Conservation (phyloP, 2,113 vertebrate species). For the Macrotis lagotis region DNA sequence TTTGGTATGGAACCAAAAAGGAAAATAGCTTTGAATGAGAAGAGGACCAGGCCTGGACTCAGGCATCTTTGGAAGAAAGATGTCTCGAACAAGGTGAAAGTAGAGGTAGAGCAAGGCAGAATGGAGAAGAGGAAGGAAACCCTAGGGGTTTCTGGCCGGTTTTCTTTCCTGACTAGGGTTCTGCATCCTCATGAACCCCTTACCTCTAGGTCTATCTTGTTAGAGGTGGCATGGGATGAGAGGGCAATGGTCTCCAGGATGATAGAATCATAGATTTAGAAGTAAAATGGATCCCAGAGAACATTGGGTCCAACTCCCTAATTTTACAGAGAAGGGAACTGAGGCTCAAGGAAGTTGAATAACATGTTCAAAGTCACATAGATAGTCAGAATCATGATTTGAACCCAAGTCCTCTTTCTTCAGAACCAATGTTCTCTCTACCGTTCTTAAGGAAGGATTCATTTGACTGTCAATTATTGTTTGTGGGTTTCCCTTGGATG, state of each 20-base stretch:
- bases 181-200: background rate
- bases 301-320: background rate
- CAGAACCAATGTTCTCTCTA: background rate
- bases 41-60: background rate
- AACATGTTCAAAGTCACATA: background rate
- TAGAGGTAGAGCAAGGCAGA: background rate
- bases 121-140: background rate
- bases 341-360: background rate
- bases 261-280: background rate
- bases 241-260: background rate
- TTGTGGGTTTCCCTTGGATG: background rate
- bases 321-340: background rate
- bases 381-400: background rate
- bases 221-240: background rate
- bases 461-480: background rate
- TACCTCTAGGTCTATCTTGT: background rate
- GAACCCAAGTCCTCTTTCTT: background rate
- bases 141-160: background rate
- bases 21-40: background rate
- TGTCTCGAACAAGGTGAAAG: background rate
- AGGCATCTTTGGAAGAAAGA: background rate
- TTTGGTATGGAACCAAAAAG: background rate
- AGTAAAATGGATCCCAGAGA: background rate
- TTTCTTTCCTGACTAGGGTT: background rate
- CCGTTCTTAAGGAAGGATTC: background rate